A percentile compares a stretch with the other conserved stretches of the same genome.
phyloP scores from a whole-genome alignment of 2,888 invertebrate genomes.

The Drosophila meridiana region DNA sequence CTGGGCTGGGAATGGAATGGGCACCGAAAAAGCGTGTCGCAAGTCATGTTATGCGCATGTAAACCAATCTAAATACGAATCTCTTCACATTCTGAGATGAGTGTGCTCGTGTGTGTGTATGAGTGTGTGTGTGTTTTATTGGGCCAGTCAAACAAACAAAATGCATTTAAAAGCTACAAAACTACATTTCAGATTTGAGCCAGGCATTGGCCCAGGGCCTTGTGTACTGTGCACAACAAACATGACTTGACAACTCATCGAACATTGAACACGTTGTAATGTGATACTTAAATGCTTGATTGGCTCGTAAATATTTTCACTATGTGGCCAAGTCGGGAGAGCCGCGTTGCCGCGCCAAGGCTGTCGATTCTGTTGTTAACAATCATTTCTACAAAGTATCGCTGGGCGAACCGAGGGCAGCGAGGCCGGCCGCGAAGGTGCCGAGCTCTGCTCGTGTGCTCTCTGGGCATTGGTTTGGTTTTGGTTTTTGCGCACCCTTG shows the following conservation, averaged over 20 bases:
- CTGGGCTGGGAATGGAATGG: slow-evolving; percentile 11
- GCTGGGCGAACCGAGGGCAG: slow-evolving; percentile 3
- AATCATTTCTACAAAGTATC: slow-evolving; percentile 84
- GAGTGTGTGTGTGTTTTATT: slow-evolving; percentile 67
- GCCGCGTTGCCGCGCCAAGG: slow-evolving; percentile 18
- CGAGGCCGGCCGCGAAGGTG: too few relatives aligned
- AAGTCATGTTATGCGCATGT: slow-evolving; percentile 82
- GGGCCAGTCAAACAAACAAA: slow-evolving; percentile 78
- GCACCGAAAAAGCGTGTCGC: slow-evolving; percentile 67
- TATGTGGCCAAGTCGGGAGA: slow-evolving; percentile 56
- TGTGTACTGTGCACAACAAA: slow-evolving; percentile 63
- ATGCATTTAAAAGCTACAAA: slow-evolving; percentile 81
- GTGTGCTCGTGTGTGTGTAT: slow-evolving; percentile 8
- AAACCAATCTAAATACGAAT: slow-evolving; percentile 82
- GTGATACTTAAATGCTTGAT: slow-evolving; percentile 84
- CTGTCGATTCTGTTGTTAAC: slow-evolving; percentile 82
- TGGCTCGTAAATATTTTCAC: slow-evolving; percentile 84
- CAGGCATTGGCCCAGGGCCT: slow-evolving; percentile 46
- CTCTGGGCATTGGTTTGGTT: slow-evolving; percentile 11
- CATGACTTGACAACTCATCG: slow-evolving; percentile 85
- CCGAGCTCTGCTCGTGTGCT: slow-evolving; percentile 10
- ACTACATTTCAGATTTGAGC: slow-evolving; percentile 68
- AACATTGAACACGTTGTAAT: slow-evolving; percentile 85
- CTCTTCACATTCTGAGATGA: slow-evolving; percentile 30
- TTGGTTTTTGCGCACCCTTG: slow-evolving; percentile 55